A percentile compares a stretch with the other conserved stretches of the same genome.
phyloP scores from a whole-genome alignment of 2,797 vertebrate genomes.

The Discoglossus pictus region DNA sequence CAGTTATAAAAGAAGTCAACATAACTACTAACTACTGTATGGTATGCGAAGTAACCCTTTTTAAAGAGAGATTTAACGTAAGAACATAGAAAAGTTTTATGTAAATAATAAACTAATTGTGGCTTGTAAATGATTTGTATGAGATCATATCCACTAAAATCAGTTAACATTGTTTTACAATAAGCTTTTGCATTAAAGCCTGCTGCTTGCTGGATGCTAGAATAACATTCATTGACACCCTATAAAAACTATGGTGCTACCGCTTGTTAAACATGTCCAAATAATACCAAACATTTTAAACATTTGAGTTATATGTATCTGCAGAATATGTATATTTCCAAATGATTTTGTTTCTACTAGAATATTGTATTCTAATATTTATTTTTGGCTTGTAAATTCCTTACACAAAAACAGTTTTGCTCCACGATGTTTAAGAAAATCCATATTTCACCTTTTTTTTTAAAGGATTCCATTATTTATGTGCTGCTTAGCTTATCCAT shows the following conservation, averaged over 20 bases:
- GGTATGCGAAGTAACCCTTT: constrained; percentile 69
- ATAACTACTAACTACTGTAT: constrained; percentile 87
- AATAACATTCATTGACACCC: constrained; percentile 79
- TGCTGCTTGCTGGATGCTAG: constrained; percentile 82
- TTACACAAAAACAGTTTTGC: constrained; percentile 12
- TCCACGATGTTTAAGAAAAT: not conserved
- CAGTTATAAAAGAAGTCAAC: constrained; percentile 78
- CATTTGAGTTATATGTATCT: constrained; percentile 73
- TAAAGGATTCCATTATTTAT: not conserved
- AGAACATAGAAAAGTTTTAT: constrained; percentile 73
- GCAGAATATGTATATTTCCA: constrained; percentile 67
- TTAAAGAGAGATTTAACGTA: constrained; percentile 75
- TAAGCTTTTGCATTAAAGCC: constrained; percentile 88
- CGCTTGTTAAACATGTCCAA: constrained; percentile 67
- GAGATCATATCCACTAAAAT: constrained; percentile 84
- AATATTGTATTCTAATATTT: constrained; percentile 30
- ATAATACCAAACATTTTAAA: constrained; percentile 12
- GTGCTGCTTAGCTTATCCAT: not conserved
- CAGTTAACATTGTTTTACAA: constrained; percentile 80
- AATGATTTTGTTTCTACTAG: constrained; percentile 10
- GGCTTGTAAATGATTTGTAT: constrained; percentile 91
- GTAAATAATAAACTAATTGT: constrained; percentile 98
- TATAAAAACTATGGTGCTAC: constrained; percentile 70
- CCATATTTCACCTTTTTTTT: not conserved
- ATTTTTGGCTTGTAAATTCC: constrained; percentile 28